These are phyloP conservation scores for Parauchenoglanis punctatus DNA, from an alignment of 2,797 vertebrate species.

Conservation along the genomic window DNA sequence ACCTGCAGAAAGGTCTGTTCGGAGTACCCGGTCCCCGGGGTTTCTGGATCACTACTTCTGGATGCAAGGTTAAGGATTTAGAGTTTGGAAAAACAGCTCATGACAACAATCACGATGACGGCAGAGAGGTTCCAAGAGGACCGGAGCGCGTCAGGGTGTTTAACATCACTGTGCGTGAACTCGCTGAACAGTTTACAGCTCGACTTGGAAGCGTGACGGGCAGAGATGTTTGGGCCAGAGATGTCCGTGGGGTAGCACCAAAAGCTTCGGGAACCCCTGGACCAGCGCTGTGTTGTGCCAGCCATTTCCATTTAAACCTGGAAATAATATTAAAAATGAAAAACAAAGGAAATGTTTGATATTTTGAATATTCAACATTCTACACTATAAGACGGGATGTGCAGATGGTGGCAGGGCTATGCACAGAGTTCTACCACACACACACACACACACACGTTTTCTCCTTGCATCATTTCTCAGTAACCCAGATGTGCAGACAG, in stretches of 20 bases:
- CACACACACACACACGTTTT: not conserved
- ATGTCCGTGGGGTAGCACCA: not conserved
- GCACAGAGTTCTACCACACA: not conserved
- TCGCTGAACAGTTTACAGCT: not conserved
- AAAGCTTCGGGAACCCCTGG: no score
- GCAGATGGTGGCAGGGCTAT: not conserved
- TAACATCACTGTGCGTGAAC: not conserved
- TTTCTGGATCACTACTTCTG: not conserved
- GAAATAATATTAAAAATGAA: not conserved
- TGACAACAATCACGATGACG: not conserved
- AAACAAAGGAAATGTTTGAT: not conserved
- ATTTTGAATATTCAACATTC: not conserved
- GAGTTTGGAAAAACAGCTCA: not conserved
- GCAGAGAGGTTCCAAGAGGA: not conserved
- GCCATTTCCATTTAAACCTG: no score
- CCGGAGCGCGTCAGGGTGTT: not conserved
- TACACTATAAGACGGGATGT: not conserved
- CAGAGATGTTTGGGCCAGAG: not conserved
- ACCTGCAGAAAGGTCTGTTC: not conserved
- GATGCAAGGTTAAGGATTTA: not conserved
- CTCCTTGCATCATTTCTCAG: not conserved
- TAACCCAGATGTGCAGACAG: constrained; percentile 10
- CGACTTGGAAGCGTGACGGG: not conserved
- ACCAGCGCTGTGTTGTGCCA: no score
- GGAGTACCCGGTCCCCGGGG: not conserved